These are phyloP conservation scores for Oceanites oceanicus DNA, from an alignment of 2,113 vertebrate species.

Conservation along the genomic window DNA sequence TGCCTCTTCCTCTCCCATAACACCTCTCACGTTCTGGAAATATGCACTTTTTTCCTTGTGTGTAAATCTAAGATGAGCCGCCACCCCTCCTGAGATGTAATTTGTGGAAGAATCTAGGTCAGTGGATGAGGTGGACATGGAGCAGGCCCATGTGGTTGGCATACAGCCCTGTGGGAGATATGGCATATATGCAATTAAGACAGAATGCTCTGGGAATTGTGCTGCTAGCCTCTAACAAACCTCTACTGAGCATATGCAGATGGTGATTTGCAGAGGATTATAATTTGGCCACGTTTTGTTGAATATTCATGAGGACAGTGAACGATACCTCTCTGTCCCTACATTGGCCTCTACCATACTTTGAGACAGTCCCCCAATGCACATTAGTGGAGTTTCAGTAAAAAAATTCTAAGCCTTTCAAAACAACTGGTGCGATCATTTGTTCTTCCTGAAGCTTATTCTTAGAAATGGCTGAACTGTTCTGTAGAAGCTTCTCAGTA, in stretches of 20 bases:
- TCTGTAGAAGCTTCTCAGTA: neutral
- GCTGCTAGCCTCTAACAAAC: constrained; percentile 56
- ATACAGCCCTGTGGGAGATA: constrained; percentile 55
- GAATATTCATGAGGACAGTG: constrained; percentile 68
- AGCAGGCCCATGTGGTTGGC: constrained; percentile 63
- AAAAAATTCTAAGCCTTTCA: neutral
- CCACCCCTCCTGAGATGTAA: constrained; percentile 11
- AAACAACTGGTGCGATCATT: constrained; percentile 8
- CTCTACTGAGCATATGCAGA: constrained; percentile 61
- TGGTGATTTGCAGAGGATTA: constrained; percentile 69
- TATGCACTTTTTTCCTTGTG: neutral
- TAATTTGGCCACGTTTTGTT: constrained; percentile 66
- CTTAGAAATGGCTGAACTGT: neutral
- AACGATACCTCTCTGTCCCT: constrained; percentile 63
- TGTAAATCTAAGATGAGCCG: neutral
- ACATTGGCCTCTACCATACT: constrained; percentile 40
- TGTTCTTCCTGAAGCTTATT: neutral
- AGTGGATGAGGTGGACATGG: constrained; percentile 45
- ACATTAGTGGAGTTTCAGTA: constrained; percentile 8
- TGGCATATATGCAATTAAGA: constrained; percentile 65
- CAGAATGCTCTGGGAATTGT: constrained; percentile 69
- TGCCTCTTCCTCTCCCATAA: neutral
- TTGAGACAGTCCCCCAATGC: constrained; percentile 34
- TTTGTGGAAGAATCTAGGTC: constrained; percentile 42
- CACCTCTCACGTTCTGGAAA: neutral